Evolutionary conservation across 2,113 vertebrate genomes (phyloP), one percentile per base, ranked within the genome.

Genomic region (Amblyopsis rosae): DNA sequence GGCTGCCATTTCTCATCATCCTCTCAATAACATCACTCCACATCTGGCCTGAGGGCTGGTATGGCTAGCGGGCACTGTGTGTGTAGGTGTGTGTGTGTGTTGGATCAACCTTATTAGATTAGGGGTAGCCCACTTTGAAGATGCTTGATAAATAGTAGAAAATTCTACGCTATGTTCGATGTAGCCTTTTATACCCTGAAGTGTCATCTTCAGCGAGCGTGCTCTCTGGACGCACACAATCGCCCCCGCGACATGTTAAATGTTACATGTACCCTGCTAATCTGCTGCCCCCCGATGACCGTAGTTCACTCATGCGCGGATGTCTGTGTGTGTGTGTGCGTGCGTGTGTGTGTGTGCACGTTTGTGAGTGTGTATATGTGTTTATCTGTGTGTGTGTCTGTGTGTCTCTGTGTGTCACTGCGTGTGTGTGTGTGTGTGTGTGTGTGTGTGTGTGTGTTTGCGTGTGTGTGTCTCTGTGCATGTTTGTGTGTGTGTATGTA

Each of bases 1-100:
- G 82, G 61, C 76, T 87, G 87, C 81, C 82, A 84, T 68, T 85
- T 86, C 84, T 91, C 90, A 91, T 88, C 85, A 85, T 77, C 74
- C 53, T 84, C 77, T 86, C 80, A 83, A 81, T 79, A 78, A 77
- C 67, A 47, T 86, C 81, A 86, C 79, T 80, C 73, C 86, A 90
- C 87, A 89, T 89, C 88, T 89, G 88, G 86, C 82, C 74, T 45
- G n/a, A 68, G 77, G 73, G 64, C 79, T 15, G 57, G 48, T n/a
- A 26, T 32, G 12, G 12, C 61, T 51, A 26, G 26, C 57, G 50
- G 76, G 71, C 76, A 65, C 77, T 19, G 67, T 46, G 69, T 76
- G 77, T 57, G 26, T 65, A 35, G 9, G 58, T 59, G 61, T 54
- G 67, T 51, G 66, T 50, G 10, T 69, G 57, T 41, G 15, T 64